A percentile compares a stretch with the other conserved stretches of the same genome.
These are phyloP conservation scores for Epizoanthus scotinus DNA, from an alignment of 92 coral and sea anemone genomes.

Conservation along the genomic window DNA sequence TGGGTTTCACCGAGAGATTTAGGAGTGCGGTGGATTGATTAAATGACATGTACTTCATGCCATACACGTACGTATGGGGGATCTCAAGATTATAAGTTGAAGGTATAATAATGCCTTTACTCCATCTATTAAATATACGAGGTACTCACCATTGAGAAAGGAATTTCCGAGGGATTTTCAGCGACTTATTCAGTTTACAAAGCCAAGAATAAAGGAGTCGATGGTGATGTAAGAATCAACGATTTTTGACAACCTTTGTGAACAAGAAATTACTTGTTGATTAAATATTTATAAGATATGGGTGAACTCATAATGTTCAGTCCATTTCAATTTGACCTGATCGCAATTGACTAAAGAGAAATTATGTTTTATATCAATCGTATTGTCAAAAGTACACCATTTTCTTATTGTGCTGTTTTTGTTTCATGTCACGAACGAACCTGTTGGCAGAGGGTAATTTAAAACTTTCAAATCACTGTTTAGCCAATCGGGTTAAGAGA, in stretches of 20 bases:
- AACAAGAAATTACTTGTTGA: slow-evolving; percentile 36
- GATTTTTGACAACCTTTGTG: slow-evolving; percentile 50
- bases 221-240: slow-evolving; percentile 65
- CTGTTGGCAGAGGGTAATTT: slow-evolving; percentile 6
- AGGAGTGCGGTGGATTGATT: too few relatives aligned
- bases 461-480: background rate
- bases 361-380: background rate
- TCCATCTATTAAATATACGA: too few relatives aligned
- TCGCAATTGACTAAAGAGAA: background rate
- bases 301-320: slow-evolving; percentile 1
- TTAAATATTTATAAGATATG: slow-evolving; percentile 54
- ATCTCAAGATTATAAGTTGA: background rate
- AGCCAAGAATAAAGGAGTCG: slow-evolving; percentile 35
- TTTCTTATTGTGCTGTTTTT: background rate
- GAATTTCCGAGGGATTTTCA: slow-evolving; percentile 30
- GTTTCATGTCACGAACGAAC: background rate
- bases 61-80: background rate
- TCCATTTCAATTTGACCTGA: background rate
- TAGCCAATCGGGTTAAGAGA: slow-evolving; percentile 2
- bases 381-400: background rate
- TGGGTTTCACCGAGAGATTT: too few relatives aligned
- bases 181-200: slow-evolving; percentile 7
- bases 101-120: background rate
- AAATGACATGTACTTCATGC: background rate
- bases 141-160: slow-evolving; percentile 23